These are phyloP conservation scores for Sarcophaga carnaria DNA, from an alignment of 2,888 invertebrate species.

Conservation along the genomic window DNA sequence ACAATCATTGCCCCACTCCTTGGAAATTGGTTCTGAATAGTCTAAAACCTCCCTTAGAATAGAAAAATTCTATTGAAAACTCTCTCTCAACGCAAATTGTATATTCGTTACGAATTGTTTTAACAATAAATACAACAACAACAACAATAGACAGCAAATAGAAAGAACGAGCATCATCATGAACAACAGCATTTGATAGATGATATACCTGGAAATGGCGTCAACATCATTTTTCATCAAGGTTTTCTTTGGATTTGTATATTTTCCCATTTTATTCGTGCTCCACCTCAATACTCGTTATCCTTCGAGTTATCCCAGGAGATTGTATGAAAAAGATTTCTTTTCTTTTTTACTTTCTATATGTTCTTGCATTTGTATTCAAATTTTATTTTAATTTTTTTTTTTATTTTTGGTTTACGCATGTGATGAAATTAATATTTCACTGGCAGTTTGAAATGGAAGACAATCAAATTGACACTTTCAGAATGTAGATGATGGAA, in stretches of 20 bases:
- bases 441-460: slow-evolving; percentile 8
- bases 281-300: not conserved
- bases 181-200: slow-evolving; percentile 40
- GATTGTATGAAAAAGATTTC: not conserved
- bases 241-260: slow-evolving; percentile 17
- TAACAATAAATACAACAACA: slow-evolving; percentile 13
- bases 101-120: slow-evolving; percentile 28
- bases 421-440: slow-evolving; percentile 44
- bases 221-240: slow-evolving; percentile 64
- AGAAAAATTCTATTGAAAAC: not conserved
- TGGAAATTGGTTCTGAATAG: slow-evolving; percentile 17
- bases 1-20: not conserved
- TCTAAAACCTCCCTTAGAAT: not conserved
- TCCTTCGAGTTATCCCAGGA: not conserved
- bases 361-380: slow-evolving; percentile 12
- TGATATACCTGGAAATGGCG: slow-evolving; percentile 67
- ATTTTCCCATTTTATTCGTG: not conserved
- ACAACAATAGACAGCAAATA: not conserved
- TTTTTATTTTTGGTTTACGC: slow-evolving; percentile 8
- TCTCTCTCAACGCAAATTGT: not conserved
- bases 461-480: slow-evolving; percentile 43
- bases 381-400: slow-evolving; percentile 3
- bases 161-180: too few species aligned
- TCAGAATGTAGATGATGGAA: not conserved
- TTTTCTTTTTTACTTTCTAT: not conserved